phyloP scores from a whole-genome alignment of 1,140 invertebrate species.

The Diuraphis noxia region DNA sequence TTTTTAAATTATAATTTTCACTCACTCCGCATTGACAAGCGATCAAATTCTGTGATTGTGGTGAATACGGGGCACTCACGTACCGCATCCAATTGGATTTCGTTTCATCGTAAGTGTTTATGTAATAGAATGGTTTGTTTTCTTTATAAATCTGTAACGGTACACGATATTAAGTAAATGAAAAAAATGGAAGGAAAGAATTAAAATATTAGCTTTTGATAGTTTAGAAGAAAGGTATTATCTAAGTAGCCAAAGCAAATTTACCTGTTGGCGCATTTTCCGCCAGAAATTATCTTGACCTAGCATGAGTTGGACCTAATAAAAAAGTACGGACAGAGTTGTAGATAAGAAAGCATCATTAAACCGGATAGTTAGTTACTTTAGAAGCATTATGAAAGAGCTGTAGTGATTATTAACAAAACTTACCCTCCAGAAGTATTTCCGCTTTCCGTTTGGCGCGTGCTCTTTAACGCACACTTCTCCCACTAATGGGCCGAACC shows the following conservation, averaged over 20 bases:
- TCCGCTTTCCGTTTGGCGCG: slow-evolving; percentile 73
- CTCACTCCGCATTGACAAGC: slow-evolving; percentile 91
- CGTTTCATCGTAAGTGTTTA: slow-evolving; percentile 91
- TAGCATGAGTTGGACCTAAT: slow-evolving; percentile 51
- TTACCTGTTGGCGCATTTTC: slow-evolving; percentile 53
- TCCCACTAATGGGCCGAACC: slow-evolving; percentile 94
- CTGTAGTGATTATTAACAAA: slow-evolving; percentile 11
- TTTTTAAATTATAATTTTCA: slow-evolving; percentile 9
- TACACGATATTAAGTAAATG: slow-evolving; percentile 48
- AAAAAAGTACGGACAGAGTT: slow-evolving; percentile 48
- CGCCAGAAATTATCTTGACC: slow-evolving; percentile 49
- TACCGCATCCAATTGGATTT: slow-evolving; percentile 99
- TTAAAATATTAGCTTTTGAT: neutral
- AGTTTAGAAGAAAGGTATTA: slow-evolving; percentile 12
- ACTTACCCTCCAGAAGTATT: slow-evolving; percentile 96
- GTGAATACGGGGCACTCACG: slow-evolving; percentile 90
- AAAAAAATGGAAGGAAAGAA: neutral
- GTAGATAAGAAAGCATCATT: slow-evolving; percentile 49
- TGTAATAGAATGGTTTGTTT: slow-evolving; percentile 87
- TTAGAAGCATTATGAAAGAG: slow-evolving; percentile 26
- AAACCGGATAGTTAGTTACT: slow-evolving; percentile 14
- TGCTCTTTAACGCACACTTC: slow-evolving; percentile 74
- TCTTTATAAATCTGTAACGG: slow-evolving; percentile 86
- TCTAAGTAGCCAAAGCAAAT: slow-evolving; percentile 45
- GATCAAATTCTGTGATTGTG: slow-evolving; percentile 92